phyloP scores from a whole-genome alignment of 2,888 invertebrate genomes.

The Pseudanteris insignis region DNA sequence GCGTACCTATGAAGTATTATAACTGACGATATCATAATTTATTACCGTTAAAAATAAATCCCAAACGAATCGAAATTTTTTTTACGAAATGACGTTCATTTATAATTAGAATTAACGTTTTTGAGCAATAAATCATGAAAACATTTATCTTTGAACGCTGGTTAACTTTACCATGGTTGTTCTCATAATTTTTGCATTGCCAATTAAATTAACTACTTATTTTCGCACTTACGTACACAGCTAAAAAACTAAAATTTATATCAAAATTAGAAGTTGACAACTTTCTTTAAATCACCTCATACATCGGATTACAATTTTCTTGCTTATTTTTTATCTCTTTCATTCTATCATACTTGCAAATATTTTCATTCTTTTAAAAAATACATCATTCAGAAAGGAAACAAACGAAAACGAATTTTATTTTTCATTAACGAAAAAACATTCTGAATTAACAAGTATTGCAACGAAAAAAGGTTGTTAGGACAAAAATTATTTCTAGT shows the following conservation, averaged over 20 bases:
- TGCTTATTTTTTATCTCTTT: neutral
- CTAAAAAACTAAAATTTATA: conserved; percentile 20
- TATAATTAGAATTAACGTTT: neutral
- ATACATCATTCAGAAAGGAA: conserved; percentile 26
- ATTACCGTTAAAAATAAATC: no score
- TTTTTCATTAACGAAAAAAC: conserved; percentile 2
- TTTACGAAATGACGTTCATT: no score
- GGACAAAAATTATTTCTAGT: conserved; percentile 4
- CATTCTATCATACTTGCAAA: neutral
- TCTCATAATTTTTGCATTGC: conserved; percentile 7
- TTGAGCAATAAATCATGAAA: no score
- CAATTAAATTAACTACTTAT: conserved; percentile 12
- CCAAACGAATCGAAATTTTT: no score
- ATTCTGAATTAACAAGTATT: conserved; percentile 32
- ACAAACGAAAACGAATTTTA: conserved; percentile 34
- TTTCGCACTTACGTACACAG: conserved; percentile 12
- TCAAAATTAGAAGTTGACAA: conserved; percentile 9
- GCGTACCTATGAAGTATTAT: conserved; percentile 1
- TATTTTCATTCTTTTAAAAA: conserved; percentile 14
- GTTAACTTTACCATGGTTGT: no score
- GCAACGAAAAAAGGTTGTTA: conserved; percentile 23
- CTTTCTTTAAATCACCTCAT: conserved; percentile 7
- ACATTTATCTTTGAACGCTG: no score
- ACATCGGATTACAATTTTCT: conserved; percentile 8
- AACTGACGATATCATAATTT: neutral